A percentile compares a stretch with the other conserved stretches of the same genome.
phyloP scores from a whole-genome alignment of 2,888 invertebrate genomes.

The Calliopum simillimum region DNA sequence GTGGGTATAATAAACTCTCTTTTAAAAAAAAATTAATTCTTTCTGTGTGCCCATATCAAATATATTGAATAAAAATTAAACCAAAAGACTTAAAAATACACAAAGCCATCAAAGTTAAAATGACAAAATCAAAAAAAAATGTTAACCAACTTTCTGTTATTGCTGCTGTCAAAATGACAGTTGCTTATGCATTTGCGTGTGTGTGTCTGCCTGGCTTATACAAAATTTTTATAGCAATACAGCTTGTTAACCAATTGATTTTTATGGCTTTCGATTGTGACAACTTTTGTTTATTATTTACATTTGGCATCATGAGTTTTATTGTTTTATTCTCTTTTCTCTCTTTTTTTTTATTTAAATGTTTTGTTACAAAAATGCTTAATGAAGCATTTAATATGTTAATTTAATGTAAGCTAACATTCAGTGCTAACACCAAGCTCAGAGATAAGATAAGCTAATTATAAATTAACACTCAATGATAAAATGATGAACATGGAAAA shows the following conservation, averaged over 20 bases:
- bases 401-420: constrained; percentile 12
- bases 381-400: constrained; percentile 16
- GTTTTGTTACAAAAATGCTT: constrained; percentile 1
- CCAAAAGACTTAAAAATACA: background rate
- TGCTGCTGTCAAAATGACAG: constrained; percentile 11
- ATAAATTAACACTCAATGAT: constrained; percentile 3
- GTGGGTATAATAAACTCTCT: too few species aligned
- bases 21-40: too few species aligned
- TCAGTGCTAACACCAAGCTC: constrained; percentile 2
- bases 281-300: constrained; percentile 15
- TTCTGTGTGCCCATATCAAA: too few species aligned
- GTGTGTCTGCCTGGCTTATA: background rate
- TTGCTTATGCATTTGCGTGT: background rate
- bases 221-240: constrained; percentile 5
- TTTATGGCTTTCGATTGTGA: constrained; percentile 33
- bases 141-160: background rate
- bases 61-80: background rate
- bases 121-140: constrained; percentile 6
- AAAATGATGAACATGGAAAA: too few species aligned
- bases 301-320: constrained; percentile 9
- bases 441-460: constrained; percentile 4
- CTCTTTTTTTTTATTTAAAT: background rate
- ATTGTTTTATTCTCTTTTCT: background rate
- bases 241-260: constrained; percentile 31
- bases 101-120: background rate